Evolutionary conservation across 2,113 vertebrate genomes (phyloP), one percentile per base, ranked within the genome.

Genomic region (Indri indri): DNA sequence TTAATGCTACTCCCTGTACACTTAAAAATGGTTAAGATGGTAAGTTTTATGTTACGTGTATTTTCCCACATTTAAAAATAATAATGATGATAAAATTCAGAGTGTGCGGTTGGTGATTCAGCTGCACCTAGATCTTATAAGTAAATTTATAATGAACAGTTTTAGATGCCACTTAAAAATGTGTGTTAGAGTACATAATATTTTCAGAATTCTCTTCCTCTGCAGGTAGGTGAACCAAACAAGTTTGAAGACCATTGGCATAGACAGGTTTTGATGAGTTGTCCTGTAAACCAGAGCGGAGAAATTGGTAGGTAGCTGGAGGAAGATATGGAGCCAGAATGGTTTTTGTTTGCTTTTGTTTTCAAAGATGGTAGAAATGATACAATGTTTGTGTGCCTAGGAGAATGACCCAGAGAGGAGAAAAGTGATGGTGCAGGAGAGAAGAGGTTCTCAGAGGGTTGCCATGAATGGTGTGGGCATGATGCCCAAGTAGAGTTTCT

Each of bases 81-180:
- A 45, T 42, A 86, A 77, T 52, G 12, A 50, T 45, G 74, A 74
- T 27, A 59, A 91, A 84, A 84, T 59, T 68, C 76, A 54, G n/a
- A 59, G 30, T 14, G 7, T 40, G 37, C 79, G 87, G 12, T 65
- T 84, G 37, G 65, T 61, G 42, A 81, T 76, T 91, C 47, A 59
- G 32, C 52, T 0, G 0, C 65, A 73, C 50, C 70, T 84, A 68
- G 70, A 20, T 74, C 42, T 77, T 32, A 32, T 10, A 76, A 10
- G 42, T 47, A 47, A 47, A 32, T 30, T 47, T 76, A 47, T 17
- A 52, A 23, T n/a, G 32, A 14, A n/a, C 32, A 79, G 34, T 79
- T 93, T 95, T 52, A 94, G 90, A 86, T 17, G 5, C 32, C 81
- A 74, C 10, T 87, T 90, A 17, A 82, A 83, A 83, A 80, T 88